Conservation (phyloP, 2,888 invertebrate species). For the Xanthostigma xanthostigma region DNA sequence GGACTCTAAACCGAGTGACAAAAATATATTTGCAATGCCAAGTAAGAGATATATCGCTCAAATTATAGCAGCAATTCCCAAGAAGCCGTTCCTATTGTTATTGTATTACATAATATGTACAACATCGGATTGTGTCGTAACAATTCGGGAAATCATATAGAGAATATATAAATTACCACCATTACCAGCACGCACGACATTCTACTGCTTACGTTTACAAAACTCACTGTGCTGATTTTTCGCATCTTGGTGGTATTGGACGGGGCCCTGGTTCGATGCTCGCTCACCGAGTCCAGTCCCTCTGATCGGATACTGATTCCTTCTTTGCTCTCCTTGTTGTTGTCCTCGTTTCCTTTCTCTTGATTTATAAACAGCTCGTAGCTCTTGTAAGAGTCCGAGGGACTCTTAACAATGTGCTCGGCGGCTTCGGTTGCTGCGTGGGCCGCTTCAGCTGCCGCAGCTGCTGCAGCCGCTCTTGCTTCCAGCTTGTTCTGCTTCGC, state of each 20-base stretch:
- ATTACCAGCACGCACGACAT: not conserved
- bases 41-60: too few relatives aligned
- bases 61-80: too few relatives aligned
- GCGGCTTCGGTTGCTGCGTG: slow-evolving; percentile 38
- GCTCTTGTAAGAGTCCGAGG: slow-evolving; percentile 84
- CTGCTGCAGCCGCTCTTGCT: slow-evolving; percentile 46
- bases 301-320: slow-evolving; percentile 77
- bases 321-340: slow-evolving; percentile 71
- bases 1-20: too few relatives aligned
- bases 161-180: not conserved
- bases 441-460: slow-evolving; percentile 40
- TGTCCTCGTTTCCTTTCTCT: slow-evolving; percentile 75
- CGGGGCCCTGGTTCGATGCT: slow-evolving; percentile 45
- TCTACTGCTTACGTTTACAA: slow-evolving; percentile 6
- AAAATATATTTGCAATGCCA: too few relatives aligned
- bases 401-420: slow-evolving; percentile 69
- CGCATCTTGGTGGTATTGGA: slow-evolving; percentile 52
- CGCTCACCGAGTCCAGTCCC: slow-evolving; percentile 82
- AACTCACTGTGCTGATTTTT: slow-evolving; percentile 88
- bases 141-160: too few relatives aligned
- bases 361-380: slow-evolving; percentile 84
- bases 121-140: too few relatives aligned
- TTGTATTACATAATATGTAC: too few relatives aligned
- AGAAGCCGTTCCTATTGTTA: too few relatives aligned
- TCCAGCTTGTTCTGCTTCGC: slow-evolving; percentile 49